Conservation (phyloP, 2,888 invertebrate species). For the Neocrepidodera transversa region DNA sequence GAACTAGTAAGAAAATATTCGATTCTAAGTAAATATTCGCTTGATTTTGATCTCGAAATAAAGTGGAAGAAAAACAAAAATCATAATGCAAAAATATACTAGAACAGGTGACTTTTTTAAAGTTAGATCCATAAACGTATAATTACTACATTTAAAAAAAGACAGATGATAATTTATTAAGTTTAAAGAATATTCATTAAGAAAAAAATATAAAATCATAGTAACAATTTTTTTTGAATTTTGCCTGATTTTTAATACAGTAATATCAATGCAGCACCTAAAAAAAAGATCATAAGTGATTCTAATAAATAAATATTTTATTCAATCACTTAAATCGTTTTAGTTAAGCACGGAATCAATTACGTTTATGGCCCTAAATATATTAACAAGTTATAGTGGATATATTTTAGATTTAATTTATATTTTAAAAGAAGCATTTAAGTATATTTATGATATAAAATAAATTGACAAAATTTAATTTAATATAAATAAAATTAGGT, state of each 20-base stretch:
- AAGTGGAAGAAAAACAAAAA: not conserved
- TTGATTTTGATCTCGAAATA: not conserved
- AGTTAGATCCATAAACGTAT: not conserved
- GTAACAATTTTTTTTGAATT: too few species aligned
- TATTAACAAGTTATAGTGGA: not conserved
- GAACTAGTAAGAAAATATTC: slow-evolving; percentile 21
- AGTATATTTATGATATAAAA: not conserved
- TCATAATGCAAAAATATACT: not conserved
- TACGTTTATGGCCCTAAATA: not conserved
- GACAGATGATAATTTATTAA: too few species aligned
- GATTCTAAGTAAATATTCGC: slow-evolving; percentile 26
- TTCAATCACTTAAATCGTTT: too few species aligned
- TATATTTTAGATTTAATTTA: not conserved
- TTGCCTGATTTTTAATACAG: too few species aligned
- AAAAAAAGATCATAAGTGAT: too few species aligned
- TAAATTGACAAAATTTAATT: too few species aligned
- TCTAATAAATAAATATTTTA: not conserved
- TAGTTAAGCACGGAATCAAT: too few species aligned
- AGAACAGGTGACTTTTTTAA: slow-evolving; percentile 2
- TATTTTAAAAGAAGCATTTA: not conserved
- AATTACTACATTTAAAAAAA: too few species aligned
- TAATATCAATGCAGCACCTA: too few species aligned
- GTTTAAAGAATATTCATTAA: too few species aligned
- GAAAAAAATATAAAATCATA: too few species aligned
- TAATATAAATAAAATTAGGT: too few species aligned